phyloP scores from a whole-genome alignment of 2,888 invertebrate genomes.

The Andrena minutula region DNA sequence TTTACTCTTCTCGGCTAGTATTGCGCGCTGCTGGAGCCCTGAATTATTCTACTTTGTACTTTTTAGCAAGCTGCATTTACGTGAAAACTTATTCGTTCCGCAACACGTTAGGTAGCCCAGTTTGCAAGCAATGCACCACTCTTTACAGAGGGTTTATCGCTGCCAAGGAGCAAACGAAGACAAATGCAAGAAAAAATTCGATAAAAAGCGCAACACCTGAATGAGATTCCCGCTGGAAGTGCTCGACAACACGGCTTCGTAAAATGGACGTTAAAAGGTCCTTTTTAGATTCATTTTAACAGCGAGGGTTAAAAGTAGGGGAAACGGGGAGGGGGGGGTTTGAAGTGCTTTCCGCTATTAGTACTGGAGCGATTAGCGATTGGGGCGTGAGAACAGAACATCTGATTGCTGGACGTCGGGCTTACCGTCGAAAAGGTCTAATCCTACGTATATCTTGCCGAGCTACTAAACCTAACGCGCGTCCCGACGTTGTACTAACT shows the following conservation, averaged over 20 bases:
- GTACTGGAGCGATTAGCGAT: constrained; percentile 69
- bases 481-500: constrained; percentile 44
- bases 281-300: constrained; percentile 67
- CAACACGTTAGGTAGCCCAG: not conserved
- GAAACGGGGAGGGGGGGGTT: not conserved
- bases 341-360: constrained; percentile 72
- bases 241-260: constrained; percentile 39
- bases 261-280: constrained; percentile 52
- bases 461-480: constrained; percentile 38
- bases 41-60: not conserved
- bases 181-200: constrained; percentile 25
- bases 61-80: not conserved
- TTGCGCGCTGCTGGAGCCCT: too few species aligned
- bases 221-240: constrained; percentile 38
- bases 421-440: constrained; percentile 70
- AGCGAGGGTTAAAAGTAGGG: constrained; percentile 61
- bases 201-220: constrained; percentile 35
- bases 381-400: constrained; percentile 70
- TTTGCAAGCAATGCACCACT: not conserved
- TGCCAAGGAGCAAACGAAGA: constrained; percentile 12
- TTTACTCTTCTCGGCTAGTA: too few species aligned
- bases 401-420: constrained; percentile 68
- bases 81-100: not conserved
- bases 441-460: constrained; percentile 69
- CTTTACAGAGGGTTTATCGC: not conserved